Percentiles rank a stretch among this genome's conserved stretches.
Evolutionary conservation across 2,888 invertebrate genomes (phyloP).

Genomic region (Petrophora chlorosata): DNA sequence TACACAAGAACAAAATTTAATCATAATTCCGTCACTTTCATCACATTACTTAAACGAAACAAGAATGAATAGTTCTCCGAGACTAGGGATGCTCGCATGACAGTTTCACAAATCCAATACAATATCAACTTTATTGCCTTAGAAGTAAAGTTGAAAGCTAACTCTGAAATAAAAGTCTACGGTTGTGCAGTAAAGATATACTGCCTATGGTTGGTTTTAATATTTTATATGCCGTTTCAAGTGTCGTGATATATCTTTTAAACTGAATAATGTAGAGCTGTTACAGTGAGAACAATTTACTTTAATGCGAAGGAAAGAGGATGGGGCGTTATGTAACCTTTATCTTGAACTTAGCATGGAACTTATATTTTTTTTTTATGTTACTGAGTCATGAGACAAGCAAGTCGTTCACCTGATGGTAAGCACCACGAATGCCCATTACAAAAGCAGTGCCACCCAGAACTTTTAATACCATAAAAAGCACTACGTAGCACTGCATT

Average conservation of each 20-base stretch:
- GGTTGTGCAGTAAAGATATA: constrained; percentile 8
- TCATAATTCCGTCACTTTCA: constrained; percentile 2
- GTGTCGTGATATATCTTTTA: constrained; percentile 25
- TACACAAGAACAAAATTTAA: background rate
- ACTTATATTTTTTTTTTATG: too few relatives aligned
- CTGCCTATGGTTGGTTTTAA: constrained; percentile 17
- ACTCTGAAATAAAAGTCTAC: background rate
- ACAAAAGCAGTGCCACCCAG: too few relatives aligned
- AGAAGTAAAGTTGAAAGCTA: background rate
- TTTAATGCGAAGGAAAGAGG: constrained; percentile 9
- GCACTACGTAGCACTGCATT: too few relatives aligned
- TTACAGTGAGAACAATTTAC: constrained; percentile 15
- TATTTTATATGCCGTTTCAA: constrained; percentile 24
- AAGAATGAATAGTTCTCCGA: constrained; percentile 1
- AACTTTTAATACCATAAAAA: too few relatives aligned
- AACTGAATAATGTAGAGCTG: constrained; percentile 22
- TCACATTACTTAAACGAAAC: constrained; percentile 5
- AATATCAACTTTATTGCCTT: background rate
- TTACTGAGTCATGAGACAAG: too few relatives aligned
- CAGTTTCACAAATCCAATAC: background rate
- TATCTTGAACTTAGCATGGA: too few relatives aligned
- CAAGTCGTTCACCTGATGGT: too few relatives aligned
- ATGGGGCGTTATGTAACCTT: too few relatives aligned
- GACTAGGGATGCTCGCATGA: background rate
- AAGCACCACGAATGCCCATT: too few relatives aligned